Percentiles rank a stretch among this genome's conserved stretches.
phyloP scores from a whole-genome alignment of 2,113 vertebrate species.

The Erythrocercus mccallii region DNA sequence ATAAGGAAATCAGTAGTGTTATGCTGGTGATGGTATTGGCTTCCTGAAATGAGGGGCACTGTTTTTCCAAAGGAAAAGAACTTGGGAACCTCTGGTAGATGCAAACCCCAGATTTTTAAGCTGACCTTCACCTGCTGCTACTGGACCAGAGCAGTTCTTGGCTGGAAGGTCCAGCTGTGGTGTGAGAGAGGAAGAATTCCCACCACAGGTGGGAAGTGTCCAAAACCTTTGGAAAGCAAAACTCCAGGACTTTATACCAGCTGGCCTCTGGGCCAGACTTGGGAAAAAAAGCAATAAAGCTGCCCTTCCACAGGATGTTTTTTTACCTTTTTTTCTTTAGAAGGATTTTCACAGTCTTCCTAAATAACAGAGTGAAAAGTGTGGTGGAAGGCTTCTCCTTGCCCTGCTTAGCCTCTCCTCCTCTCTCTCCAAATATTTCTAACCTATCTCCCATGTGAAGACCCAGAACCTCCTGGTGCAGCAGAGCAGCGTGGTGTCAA shows the following conservation, averaged over 20 bases:
- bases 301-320: background rate
- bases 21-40: background rate
- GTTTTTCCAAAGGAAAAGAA: background rate
- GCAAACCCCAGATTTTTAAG: background rate
- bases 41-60: background rate
- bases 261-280: background rate
- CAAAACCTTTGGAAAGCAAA: background rate
- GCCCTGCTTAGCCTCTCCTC: background rate
- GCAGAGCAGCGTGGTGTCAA: accelerated
- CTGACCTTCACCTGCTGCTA: background rate
- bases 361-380: background rate
- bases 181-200: background rate
- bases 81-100: background rate
- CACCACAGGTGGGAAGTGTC: accelerated
- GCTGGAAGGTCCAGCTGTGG: background rate
- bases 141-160: background rate
- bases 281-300: background rate
- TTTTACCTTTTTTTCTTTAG: background rate
- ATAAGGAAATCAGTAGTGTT: background rate
- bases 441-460: background rate
- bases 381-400: background rate
- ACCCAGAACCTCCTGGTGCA: background rate
- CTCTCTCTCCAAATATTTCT: background rate
- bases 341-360: background rate
- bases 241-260: background rate